These are phyloP conservation scores for Geotrypetes seraphini DNA, from an alignment of 2,797 vertebrate genomes.

Conservation along the genomic window DNA sequence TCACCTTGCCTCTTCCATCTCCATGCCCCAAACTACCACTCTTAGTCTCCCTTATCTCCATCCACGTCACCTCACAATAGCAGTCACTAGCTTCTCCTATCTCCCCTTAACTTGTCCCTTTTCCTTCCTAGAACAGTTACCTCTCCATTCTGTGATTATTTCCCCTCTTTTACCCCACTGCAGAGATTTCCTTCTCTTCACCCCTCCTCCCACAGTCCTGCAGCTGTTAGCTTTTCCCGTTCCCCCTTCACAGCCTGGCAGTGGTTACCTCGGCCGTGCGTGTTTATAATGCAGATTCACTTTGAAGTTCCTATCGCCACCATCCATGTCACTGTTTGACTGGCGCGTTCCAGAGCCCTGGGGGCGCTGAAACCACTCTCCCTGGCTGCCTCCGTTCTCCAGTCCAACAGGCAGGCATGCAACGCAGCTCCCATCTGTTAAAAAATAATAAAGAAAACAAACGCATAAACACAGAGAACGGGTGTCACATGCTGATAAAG, in stretches of 20 bases:
- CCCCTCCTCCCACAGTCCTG: too few species aligned
- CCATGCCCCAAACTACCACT: too few species aligned
- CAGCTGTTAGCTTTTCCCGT: neutral
- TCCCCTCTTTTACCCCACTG: too few species aligned
- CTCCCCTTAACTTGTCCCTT: too few species aligned
- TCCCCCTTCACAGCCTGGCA: neutral
- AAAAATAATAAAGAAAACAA: constrained; percentile 26
- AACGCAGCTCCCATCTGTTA: constrained; percentile 56
- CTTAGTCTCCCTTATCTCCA: too few species aligned
- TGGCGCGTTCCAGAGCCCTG: constrained; percentile 25
- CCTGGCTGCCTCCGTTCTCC: constrained; percentile 46
- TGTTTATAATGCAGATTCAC: constrained; percentile 39
- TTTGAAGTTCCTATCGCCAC: constrained; percentile 24
- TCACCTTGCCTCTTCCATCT: too few species aligned
- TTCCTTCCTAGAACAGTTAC: too few species aligned
- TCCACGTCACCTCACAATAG: neutral
- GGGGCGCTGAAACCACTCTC: constrained; percentile 32
- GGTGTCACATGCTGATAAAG: neutral
- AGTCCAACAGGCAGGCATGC: constrained; percentile 41
- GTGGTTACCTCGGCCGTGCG: constrained; percentile 42
- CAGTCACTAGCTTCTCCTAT: neutral
- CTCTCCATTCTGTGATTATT: too few species aligned
- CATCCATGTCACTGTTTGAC: constrained; percentile 22
- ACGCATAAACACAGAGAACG: neutral
- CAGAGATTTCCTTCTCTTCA: too few species aligned